These are phyloP conservation scores for Hippopotamus amphibius DNA, from an alignment of 2,113 vertebrate species.

Conservation along the genomic window DNA sequence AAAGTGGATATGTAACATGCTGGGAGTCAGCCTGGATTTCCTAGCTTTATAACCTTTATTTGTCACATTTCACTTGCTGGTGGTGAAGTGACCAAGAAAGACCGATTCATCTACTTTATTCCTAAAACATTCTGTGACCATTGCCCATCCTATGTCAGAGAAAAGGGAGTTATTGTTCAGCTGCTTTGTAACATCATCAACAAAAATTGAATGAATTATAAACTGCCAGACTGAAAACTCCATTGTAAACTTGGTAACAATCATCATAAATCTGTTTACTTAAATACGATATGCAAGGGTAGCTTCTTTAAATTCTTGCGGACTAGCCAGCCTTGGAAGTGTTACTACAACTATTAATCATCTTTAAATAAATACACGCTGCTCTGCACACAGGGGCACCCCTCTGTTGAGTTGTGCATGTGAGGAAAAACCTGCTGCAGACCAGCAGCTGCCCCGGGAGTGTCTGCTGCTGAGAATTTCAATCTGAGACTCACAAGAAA, in stretches of 20 bases:
- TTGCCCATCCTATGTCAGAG: constrained; percentile 48
- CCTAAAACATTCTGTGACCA: constrained; percentile 55
- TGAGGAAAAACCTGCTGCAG: not conserved
- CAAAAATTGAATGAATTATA: constrained; percentile 60
- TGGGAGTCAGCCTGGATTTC: constrained; percentile 30
- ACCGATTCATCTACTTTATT: not conserved
- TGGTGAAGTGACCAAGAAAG: constrained; percentile 69
- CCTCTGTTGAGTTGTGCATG: not conserved
- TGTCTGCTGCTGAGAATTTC: not conserved
- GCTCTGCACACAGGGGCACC: not conserved
- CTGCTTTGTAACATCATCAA: constrained; percentile 2
- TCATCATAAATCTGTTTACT: not conserved
- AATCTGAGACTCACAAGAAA: not conserved
- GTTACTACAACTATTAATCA: not conserved
- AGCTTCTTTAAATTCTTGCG: constrained; percentile 40
- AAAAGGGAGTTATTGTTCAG: constrained; percentile 69
- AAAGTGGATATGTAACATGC: constrained; percentile 39
- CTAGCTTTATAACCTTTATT: constrained; percentile 51
- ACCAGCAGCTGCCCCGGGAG: not conserved
- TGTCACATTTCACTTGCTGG: constrained; percentile 64
- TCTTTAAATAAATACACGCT: not conserved
- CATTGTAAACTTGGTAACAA: not conserved
- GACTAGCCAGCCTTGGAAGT: not conserved
- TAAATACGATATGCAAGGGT: not conserved
- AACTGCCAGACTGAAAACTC: constrained; percentile 59